A percentile compares a stretch with the other conserved stretches of the same genome.
phyloP scores from a whole-genome alignment of 2,113 vertebrate species.

The Dicaeum eximium region DNA sequence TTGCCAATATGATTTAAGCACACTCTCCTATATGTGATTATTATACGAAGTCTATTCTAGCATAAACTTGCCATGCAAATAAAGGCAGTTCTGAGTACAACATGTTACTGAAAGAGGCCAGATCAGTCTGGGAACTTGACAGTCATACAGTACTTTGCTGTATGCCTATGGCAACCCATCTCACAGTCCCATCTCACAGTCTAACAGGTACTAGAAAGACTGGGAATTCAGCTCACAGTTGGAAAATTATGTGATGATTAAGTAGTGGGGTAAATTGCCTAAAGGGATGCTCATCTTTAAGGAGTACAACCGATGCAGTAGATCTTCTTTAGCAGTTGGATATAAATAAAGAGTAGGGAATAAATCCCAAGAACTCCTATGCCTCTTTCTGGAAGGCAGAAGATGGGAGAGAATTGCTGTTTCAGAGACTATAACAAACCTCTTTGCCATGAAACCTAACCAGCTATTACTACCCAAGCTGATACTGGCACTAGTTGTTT shows the following conservation, averaged over 20 bases:
- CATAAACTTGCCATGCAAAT: background rate
- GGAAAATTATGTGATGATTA: background rate
- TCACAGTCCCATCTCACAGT: background rate
- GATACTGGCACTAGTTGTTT: background rate
- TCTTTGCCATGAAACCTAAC: background rate
- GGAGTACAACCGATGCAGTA: background rate
- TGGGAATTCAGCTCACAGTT: background rate
- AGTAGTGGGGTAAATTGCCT: background rate
- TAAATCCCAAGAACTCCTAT: background rate
- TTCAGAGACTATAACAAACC: background rate
- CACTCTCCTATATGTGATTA: background rate
- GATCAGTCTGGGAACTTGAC: background rate
- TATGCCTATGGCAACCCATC: background rate
- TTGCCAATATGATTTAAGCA: background rate
- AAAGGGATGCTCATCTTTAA: background rate
- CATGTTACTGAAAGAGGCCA: background rate
- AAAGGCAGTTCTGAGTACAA: background rate
- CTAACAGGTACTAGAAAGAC: background rate
- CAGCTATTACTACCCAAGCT: background rate
- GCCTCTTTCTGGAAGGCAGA: background rate
- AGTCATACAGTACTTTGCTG: background rate
- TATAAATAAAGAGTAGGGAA: background rate
- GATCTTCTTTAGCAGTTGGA: background rate
- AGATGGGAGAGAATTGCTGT: background rate
- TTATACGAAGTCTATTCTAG: background rate